Evolutionary conservation across 2,113 vertebrate species (phyloP).

Genomic region (Clarias batrachus): DNA sequence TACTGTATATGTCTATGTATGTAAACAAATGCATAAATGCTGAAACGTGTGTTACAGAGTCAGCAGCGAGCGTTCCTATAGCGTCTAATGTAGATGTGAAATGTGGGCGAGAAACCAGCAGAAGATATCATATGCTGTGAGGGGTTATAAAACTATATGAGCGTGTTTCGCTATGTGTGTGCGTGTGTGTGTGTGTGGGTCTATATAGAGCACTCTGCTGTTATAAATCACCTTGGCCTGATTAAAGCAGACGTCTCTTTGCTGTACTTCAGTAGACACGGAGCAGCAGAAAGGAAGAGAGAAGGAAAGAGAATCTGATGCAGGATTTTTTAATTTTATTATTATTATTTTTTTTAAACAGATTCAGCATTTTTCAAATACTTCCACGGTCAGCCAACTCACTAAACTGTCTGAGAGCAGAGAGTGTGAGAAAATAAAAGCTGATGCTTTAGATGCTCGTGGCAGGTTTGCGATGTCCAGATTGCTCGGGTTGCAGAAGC

Average conservation of each 20-base stretch:
- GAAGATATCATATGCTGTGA: conserved; percentile 31
- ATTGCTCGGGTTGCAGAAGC: neutral
- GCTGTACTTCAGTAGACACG: conserved; percentile 38
- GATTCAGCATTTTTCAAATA: conserved; percentile 14
- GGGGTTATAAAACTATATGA: conserved; percentile 38
- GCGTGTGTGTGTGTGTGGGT: conserved; percentile 46
- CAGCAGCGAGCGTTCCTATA: neutral
- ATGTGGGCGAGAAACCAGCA: conserved; percentile 13
- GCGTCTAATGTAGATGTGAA: neutral
- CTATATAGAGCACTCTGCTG: conserved; percentile 48
- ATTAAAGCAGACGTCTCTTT: conserved; percentile 60
- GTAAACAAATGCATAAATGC: neutral
- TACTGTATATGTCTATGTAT: neutral
- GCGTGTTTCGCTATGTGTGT: conserved; percentile 41
- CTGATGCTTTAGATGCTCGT: neutral
- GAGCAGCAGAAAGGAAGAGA: neutral
- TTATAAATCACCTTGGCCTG: conserved; percentile 60
- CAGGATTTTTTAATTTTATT: neutral
- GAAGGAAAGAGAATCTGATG: neutral
- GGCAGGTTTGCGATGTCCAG: conserved; percentile 1
- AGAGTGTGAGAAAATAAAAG: neutral
- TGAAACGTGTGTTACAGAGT: neutral
- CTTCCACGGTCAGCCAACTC: neutral
- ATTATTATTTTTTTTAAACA: neutral
- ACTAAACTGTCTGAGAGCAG: neutral